phyloP scores from a whole-genome alignment of 2,888 invertebrate genomes.

The Tipula vernalis region DNA sequence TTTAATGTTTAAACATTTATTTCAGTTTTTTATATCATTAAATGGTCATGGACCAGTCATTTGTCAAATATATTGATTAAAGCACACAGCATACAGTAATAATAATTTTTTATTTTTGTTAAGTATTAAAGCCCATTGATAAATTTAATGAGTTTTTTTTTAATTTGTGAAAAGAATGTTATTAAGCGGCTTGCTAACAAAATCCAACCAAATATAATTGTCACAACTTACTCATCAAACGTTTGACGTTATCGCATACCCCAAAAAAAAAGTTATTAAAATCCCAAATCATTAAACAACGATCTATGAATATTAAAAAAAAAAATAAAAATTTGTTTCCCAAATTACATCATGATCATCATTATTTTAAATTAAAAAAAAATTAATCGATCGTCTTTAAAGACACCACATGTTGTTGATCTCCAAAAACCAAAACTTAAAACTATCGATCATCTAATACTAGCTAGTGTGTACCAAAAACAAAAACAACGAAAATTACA shows the following conservation, averaged over 20 bases:
- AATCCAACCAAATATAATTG: not conserved
- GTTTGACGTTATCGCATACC: not conserved
- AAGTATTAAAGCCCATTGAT: not conserved
- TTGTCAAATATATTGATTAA: not conserved
- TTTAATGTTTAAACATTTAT: slow-evolving; percentile 1
- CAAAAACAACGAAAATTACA: not conserved
- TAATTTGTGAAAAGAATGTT: not conserved
- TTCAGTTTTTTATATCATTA: not conserved
- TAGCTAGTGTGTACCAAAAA: not conserved
- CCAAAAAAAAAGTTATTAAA: not conserved
- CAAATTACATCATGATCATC: not conserved
- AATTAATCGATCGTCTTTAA: not conserved
- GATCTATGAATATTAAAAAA: not conserved
- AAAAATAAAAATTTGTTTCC: not conserved
- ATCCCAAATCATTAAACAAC: not conserved
- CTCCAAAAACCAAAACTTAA: not conserved
- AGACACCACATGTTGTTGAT: not conserved
- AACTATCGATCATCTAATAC: not conserved
- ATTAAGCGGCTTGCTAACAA: not conserved
- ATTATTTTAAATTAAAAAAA: not conserved
- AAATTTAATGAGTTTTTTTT: not conserved
- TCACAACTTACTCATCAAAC: not conserved
- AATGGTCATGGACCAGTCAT: not conserved
- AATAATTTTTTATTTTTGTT: not conserved
- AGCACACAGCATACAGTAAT: not conserved